A percentile compares a stretch with the other conserved stretches of the same genome.
These are phyloP conservation scores for Ceratoteleas bidentatus DNA, from an alignment of 1,140 invertebrate species.

Conservation along the genomic window DNA sequence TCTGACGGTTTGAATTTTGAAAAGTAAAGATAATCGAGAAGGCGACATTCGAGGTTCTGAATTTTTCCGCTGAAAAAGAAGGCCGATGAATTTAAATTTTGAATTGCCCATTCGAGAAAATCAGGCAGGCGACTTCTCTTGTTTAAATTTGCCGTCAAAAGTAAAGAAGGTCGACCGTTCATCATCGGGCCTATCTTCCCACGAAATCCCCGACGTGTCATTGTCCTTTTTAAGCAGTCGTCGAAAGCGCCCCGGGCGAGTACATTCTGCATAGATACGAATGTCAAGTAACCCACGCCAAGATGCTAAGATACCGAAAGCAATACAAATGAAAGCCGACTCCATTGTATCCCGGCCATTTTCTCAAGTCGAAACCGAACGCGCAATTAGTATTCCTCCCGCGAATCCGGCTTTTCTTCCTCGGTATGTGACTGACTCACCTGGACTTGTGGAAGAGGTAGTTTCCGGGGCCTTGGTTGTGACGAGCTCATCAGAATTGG, in stretches of 20 bases:
- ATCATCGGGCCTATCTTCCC: not conserved
- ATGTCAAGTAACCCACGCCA: constrained; percentile 7
- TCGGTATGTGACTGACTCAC: constrained; percentile 32
- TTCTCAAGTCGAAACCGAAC: constrained; percentile 9
- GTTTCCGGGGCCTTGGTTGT: constrained; percentile 68
- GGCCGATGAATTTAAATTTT: too few species aligned
- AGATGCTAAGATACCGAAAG: constrained; percentile 10
- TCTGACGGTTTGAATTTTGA: too few species aligned
- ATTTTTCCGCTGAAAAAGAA: too few species aligned
- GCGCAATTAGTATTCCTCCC: constrained; percentile 23
- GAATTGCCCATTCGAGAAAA: too few species aligned
- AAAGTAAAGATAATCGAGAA: too few species aligned
- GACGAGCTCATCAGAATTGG: constrained; percentile 79
- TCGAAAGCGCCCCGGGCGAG: constrained; percentile 8
- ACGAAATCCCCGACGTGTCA: not conserved
- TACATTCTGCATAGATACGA: constrained; percentile 19
- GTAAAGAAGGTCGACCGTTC: too few species aligned
- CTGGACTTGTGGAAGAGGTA: constrained; percentile 60
- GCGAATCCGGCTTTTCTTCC: constrained; percentile 16
- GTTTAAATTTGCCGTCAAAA: too few species aligned
- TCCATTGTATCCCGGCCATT: constrained; percentile 1
- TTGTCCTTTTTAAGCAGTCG: constrained; percentile 16
- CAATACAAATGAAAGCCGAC: too few species aligned
- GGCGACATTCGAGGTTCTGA: too few species aligned
- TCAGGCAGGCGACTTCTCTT: too few species aligned